These are phyloP conservation scores for Canis aureus DNA, from an alignment of 2,113 vertebrate genomes.

Conservation along the genomic window DNA sequence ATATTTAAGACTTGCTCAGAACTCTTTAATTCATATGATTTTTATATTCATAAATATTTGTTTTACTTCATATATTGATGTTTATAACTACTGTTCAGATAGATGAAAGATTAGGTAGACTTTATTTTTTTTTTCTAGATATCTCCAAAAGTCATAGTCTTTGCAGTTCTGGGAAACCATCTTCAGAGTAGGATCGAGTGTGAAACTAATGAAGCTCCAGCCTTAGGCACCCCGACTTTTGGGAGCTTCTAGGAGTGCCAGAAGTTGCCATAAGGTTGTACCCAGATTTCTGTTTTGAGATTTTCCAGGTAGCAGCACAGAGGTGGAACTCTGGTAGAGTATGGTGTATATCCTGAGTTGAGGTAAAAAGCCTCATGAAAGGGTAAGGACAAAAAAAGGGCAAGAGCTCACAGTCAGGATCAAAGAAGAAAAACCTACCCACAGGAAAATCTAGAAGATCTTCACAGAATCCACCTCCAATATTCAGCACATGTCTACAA, in stretches of 20 bases:
- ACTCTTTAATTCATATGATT: neutral
- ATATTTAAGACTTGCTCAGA: neutral
- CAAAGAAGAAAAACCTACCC: neutral
- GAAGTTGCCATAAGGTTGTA: neutral
- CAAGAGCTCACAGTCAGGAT: neutral
- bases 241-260: neutral
- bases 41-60: neutral
- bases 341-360: neutral
- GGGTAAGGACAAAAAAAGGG: neutral
- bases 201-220: neutral
- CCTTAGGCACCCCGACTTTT: neutral
- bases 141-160: neutral
- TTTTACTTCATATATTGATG: neutral
- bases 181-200: neutral
- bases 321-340: neutral
- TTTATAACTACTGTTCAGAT: neutral
- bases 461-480: neutral
- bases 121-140: neutral
- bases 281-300: neutral
- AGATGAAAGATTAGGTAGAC: neutral
- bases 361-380: neutral
- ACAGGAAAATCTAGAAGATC: neutral
- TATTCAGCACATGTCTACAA: neutral
- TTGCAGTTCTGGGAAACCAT: neutral
- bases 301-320: neutral